A percentile compares a stretch with the other conserved stretches of the same genome.
Evolutionary conservation across 2,113 vertebrate genomes (phyloP).

Genomic region (Callaeas wilsoni): DNA sequence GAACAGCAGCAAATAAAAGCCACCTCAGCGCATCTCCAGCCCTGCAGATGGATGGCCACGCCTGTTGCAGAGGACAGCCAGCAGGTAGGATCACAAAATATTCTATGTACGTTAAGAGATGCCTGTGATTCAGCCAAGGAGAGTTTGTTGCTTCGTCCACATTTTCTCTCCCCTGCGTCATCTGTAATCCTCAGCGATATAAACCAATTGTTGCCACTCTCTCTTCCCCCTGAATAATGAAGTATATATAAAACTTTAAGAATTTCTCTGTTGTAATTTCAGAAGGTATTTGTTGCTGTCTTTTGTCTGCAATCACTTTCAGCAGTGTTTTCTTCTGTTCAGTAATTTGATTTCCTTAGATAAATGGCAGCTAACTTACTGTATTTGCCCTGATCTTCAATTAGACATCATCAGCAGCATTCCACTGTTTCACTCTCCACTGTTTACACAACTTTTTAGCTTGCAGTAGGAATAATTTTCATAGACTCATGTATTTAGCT

Average conservation of each 20-base stretch:
- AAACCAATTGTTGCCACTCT: neutral
- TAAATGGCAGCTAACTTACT: neutral
- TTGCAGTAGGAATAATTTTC: neutral
- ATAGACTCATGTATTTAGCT: neutral
- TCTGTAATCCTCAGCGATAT: neutral
- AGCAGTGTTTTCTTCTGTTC: neutral
- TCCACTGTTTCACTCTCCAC: neutral
- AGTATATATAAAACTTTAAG: neutral
- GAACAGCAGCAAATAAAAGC: neutral
- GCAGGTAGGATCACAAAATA: constrained; percentile 28
- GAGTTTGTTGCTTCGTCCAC: neutral
- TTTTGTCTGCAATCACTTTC: neutral
- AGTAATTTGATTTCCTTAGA: neutral
- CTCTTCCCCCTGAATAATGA: neutral
- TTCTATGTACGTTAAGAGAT: neutral
- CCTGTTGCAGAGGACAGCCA: neutral
- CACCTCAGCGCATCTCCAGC: neutral
- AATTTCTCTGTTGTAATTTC: neutral
- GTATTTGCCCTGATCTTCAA: neutral
- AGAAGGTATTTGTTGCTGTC: neutral
- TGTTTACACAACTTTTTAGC: neutral
- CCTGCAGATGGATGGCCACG: neutral
- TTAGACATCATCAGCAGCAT: neutral
- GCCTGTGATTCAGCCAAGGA: neutral
- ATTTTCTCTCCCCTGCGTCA: neutral